Base-by-base conservation (phyloP, 2,113 vertebrate species). In the Merops nubicus region DNA sequence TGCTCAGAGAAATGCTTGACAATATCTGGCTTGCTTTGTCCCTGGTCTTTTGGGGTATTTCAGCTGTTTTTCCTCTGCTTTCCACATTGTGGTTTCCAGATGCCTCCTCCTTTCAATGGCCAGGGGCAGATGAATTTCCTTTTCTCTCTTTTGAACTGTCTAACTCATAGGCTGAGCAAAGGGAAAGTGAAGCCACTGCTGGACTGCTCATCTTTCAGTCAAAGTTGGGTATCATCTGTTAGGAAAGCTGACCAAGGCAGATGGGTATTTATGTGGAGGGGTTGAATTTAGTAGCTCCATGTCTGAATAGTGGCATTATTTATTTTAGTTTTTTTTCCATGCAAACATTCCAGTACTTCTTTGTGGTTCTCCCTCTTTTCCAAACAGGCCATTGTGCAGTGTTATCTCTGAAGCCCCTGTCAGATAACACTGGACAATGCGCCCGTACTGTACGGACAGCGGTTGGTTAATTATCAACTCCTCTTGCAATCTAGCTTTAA, bases 401-500 rank as follows among this genome's bases (percentile, higher is more conserved):
- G 81, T 76, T 96, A 25, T 88, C 77, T 89, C 76, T 25, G 72
- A 70, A 74, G 38, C 11, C 74, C 19, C 83, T 75, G 81, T 64
- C 85, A 92, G 93, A 59, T 96, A 93, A 79, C 43, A 3, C 36
- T 54, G 89, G 56, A 54, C 79, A 84, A 70, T 82, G 65, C 2
- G 1, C n/a, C 76, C n/a, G 74, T 84, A 68, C 43, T 40, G 34
- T 53, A 25, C 38, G 88, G 89, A 54, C 63, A 19, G 12, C 4
- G 38, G 63, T 28, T 70, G 18, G 88, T 94, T 93, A 57, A 95
- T 95, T 88, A 95, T 93, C 81, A 89, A 59, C 94, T 54, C 25
- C 22, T 92, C 31, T 88, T 57, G 86, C 88, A 47, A 29, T 74
- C 36, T 11, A 28, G 12, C 57, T 64, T 87, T 82, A 74, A 76